Base-by-base conservation (phyloP, 2,797 vertebrate species). In the Borostomias antarcticus region DNA sequence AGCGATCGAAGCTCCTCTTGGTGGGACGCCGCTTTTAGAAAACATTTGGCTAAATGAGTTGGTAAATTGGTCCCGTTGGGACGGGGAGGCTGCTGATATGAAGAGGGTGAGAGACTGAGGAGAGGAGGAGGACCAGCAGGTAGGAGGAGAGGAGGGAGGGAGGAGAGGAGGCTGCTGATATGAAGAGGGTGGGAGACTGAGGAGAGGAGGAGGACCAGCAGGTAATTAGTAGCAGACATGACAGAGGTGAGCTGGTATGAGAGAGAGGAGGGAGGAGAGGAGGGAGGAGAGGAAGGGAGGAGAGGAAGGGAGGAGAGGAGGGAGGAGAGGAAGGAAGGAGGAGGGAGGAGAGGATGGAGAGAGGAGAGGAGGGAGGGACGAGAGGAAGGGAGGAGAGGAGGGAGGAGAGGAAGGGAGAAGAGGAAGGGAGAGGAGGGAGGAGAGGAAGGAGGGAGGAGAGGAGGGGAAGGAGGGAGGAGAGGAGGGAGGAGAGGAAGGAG, bases 21-120 rank as follows among this genome's bases (percentile, higher is more conserved):
- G 62, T 52, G 64, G 63, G 82, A 87, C 80, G 78, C 75, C n/a
- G n/a, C 85, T 89, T 85, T 88, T 80, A 82, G 80, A 88, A 78
- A 80, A 82, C 75, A 85, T 89, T 90, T 89, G 76, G 81, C 82
- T 83, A 82, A 86, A 85, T 89, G 78, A 82, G 79, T 58, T 81
- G 63, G 78, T 85, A 89, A 92, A 89, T 90, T 92, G 85, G 88
- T 73, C 89, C 82, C 86, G 72, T 51, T 80, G 88, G 87, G 87
- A 89, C 86, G 87, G 88, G 83, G 75, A 80, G 85, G 78, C 80
- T 82, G 83, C 76, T 80, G 82, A 81, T 88, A 81, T 75, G 82
- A 77, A 85, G 88, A 86, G 78, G 64, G 75, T 73, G 76, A n/a
- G n/a, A n/a, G n/a, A n/a, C n/a, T 77, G 66, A 80, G 84, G 43